Percentiles rank a stretch among this genome's conserved stretches.
Evolutionary conservation across 2,113 vertebrate genomes (phyloP).

Genomic region (Sphaerodactylus townsendi): DNA sequence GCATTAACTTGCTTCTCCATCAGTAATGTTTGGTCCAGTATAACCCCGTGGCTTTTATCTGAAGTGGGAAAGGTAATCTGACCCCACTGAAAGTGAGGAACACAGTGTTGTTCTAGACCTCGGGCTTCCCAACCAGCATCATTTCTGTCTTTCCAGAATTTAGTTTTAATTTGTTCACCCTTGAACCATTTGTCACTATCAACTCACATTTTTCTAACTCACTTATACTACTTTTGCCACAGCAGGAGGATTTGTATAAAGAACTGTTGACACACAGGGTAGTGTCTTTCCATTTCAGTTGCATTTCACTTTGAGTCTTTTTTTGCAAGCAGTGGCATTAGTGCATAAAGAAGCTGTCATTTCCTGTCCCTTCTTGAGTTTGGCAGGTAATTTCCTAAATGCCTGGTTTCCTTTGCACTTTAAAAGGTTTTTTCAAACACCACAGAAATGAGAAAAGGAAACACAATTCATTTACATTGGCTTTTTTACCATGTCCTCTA

Average conservation of each 20-base stretch:
- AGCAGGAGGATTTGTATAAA: neutral
- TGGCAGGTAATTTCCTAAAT: conserved; percentile 4
- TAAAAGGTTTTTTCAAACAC: neutral
- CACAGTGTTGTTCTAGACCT: no score
- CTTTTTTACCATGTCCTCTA: neutral
- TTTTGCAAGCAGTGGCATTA: conserved; percentile 23
- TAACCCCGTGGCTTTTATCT: no score
- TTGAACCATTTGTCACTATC: neutral
- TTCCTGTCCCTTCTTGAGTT: conserved; percentile 1
- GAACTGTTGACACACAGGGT: conserved; percentile 2
- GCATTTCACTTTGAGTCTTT: conserved; percentile 9
- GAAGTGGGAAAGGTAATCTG: no score
- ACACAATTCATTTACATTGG: conserved; percentile 9
- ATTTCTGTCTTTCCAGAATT: no score
- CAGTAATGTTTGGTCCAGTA: no score
- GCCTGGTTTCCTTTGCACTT: conserved; percentile 1
- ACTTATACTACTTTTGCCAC: conserved; percentile 4
- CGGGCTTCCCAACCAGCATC: no score
- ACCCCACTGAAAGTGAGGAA: no score
- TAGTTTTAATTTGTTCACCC: no score
- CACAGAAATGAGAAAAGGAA: neutral
- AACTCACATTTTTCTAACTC: neutral
- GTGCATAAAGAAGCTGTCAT: neutral
- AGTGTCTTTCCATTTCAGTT: neutral
- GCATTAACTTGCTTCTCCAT: no score